Evolutionary conservation across 1,140 invertebrate genomes (phyloP).

Genomic region (Stegodyphus mimosarum): DNA sequence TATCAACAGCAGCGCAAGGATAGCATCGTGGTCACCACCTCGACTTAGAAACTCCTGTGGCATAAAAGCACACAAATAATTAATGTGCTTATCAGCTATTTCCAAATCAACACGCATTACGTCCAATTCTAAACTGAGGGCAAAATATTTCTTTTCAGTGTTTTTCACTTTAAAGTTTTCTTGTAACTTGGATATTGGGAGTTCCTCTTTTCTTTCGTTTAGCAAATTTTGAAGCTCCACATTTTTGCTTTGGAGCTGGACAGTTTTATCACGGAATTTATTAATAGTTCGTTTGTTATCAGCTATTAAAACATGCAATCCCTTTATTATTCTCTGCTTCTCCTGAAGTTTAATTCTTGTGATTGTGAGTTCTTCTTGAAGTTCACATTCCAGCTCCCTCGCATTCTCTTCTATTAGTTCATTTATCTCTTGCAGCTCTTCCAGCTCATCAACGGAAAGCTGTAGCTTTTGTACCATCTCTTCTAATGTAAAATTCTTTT

Average conservation of each 20-base stretch:
- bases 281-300: no score
- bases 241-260: slow-evolving; percentile 73
- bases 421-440: no score
- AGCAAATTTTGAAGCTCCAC: slow-evolving; percentile 55
- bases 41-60: slow-evolving; percentile 91
- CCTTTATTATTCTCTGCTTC: no score
- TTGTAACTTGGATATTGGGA: slow-evolving; percentile 68
- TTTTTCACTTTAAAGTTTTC: slow-evolving; percentile 84
- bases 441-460: no score
- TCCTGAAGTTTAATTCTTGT: no score
- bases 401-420: no score
- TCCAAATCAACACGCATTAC: slow-evolving; percentile 88
- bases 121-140: slow-evolving; percentile 89
- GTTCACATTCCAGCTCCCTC: no score
- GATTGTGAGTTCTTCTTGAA: no score
- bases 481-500: no score
- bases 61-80: slow-evolving; percentile 90
- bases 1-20: slow-evolving; percentile 86
- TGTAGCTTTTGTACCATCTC: no score
- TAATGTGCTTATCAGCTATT: slow-evolving; percentile 86
- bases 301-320: no score
- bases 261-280: slow-evolving; percentile 78
- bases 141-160: slow-evolving; percentile 89
- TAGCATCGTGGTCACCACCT: slow-evolving; percentile 94
- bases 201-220: slow-evolving; percentile 57